Evolutionary conservation across 2,113 vertebrate species (phyloP).

Genomic region (Petrocephalus zakoni): DNA sequence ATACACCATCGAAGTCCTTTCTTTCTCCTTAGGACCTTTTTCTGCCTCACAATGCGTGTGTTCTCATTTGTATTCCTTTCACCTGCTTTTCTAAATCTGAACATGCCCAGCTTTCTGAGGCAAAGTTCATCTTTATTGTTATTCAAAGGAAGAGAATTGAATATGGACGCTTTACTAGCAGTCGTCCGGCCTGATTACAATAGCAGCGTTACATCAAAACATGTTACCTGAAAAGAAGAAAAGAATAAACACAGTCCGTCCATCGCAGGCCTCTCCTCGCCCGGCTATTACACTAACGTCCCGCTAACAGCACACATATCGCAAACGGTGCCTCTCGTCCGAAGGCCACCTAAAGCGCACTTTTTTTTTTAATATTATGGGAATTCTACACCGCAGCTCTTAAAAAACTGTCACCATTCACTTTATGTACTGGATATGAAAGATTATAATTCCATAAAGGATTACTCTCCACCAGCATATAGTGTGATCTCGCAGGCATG

Average conservation of each 20-base stretch:
- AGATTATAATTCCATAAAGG: neutral
- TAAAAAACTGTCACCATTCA: neutral
- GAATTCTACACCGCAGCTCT: neutral
- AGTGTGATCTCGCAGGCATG: neutral
- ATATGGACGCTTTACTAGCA: neutral
- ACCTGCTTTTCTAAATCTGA: neutral
- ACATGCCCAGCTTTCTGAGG: neutral
- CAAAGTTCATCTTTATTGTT: neutral
- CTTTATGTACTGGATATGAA: neutral
- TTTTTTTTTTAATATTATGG: neutral
- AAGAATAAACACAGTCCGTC: neutral
- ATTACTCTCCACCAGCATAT: neutral
- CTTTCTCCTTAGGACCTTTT: neutral
- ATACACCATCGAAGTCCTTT: neutral
- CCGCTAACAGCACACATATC: too few relatives aligned
- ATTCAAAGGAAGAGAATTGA: neutral
- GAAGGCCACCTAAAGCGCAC: neutral
- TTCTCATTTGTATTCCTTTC: neutral
- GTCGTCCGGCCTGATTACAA: neutral
- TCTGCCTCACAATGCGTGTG: neutral
- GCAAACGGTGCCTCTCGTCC: neutral
- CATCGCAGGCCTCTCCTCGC: too few relatives aligned
- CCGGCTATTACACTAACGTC: neutral
- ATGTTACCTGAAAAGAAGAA: neutral
- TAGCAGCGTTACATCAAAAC: neutral